Conservation (phyloP, 2,113 vertebrate species). For the Prinia subflava region DNA sequence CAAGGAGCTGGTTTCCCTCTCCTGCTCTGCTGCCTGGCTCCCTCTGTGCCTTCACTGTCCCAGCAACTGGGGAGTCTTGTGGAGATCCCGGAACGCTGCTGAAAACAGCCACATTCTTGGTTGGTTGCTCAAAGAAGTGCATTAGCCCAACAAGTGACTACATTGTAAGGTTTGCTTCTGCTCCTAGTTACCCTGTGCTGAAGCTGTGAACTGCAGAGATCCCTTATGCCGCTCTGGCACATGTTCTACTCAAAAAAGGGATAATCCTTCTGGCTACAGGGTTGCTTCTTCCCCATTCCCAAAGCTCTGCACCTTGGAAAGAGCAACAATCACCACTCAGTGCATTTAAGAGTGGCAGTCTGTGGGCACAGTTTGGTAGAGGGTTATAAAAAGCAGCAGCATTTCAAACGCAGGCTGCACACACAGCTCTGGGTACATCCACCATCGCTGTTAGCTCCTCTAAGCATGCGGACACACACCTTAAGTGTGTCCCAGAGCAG, state of each 20-base stretch:
- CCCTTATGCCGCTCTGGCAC: neutral
- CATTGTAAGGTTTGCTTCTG: neutral
- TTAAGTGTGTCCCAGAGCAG: neutral
- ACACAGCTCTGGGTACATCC: neutral
- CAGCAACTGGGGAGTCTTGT: fast-evolving
- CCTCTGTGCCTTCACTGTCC: neutral
- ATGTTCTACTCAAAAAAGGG: neutral
- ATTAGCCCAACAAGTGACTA: neutral
- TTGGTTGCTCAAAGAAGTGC: neutral
- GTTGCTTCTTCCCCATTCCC: neutral
- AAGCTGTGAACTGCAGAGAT: neutral
- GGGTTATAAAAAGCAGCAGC: neutral
- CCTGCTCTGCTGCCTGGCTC: neutral
- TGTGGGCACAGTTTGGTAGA: fast-evolving
- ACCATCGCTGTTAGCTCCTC: neutral
- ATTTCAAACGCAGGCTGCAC: neutral
- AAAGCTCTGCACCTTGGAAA: neutral
- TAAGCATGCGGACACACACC: neutral
- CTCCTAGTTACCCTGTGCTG: neutral
- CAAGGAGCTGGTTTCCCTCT: neutral
- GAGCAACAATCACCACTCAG: neutral
- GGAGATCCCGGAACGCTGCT: neutral
- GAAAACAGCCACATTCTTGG: neutral
- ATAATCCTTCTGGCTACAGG: neutral
- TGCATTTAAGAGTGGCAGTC: neutral